Conservation (phyloP, 1,140 invertebrate species). For the Aricia agestis region DNA sequence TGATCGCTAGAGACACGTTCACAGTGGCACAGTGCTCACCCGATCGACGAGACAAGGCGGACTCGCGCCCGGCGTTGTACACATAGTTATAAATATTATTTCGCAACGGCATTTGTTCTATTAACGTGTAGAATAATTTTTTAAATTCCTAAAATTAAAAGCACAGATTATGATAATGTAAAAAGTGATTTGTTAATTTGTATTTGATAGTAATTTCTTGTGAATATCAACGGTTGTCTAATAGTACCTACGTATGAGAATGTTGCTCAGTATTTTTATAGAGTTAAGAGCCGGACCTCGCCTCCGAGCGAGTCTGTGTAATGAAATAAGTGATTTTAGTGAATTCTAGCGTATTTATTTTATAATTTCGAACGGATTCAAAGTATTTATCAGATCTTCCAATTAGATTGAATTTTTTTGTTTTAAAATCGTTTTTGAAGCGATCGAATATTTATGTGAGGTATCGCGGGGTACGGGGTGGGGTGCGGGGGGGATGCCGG, state of each 20-base stretch:
- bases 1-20: constrained; percentile 43
- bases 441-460: constrained; percentile 26
- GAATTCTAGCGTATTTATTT: constrained; percentile 41
- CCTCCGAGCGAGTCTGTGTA: constrained; percentile 55
- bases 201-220: constrained; percentile 53
- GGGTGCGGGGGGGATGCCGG: not conserved
- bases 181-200: constrained; percentile 48
- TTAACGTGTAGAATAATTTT: constrained; percentile 38
- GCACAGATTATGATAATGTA: constrained; percentile 55
- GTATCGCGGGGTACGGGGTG: not conserved
- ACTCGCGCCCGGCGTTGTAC: constrained; percentile 13
- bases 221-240: constrained; percentile 48
- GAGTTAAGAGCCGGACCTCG: constrained; percentile 62
- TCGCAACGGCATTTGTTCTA: constrained; percentile 29
- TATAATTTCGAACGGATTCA: constrained; percentile 38
- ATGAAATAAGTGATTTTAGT: constrained; percentile 53
- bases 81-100: constrained; percentile 32
- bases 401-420: constrained; percentile 34
- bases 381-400: constrained; percentile 54
- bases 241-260: constrained; percentile 57
- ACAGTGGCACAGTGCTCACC: constrained; percentile 63
- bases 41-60: constrained; percentile 21
- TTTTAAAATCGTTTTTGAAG: constrained; percentile 21
- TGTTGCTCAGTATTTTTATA: constrained; percentile 74
- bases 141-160: constrained; percentile 50